Evolutionary conservation across 1,140 invertebrate genomes (phyloP), one percentile per base, ranked within the genome.

Genomic region (Scaptomyza hsui): DNA sequence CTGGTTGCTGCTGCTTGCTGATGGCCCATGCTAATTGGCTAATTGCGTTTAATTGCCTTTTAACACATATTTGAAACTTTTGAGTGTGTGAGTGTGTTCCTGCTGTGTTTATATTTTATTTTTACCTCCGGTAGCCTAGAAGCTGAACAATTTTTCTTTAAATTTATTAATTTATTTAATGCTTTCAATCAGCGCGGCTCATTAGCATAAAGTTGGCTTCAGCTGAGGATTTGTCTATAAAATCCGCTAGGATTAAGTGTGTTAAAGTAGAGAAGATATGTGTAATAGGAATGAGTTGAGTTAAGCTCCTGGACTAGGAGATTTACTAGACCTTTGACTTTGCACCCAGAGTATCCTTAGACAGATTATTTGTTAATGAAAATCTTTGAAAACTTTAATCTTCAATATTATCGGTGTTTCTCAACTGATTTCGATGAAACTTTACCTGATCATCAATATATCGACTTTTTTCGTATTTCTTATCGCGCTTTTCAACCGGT

Each of bases 1-100:
- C 56, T 55, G 47, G 52, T 12, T 35, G 52, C 64, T 72, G 47
- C 32, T 59, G 32, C 12, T 37, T 1, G 51, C 45, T 77, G 81
- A 77, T 86, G 81, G 68, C 77, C 82, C 77, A 86, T 75, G 82
- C 81, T 86, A 86, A 86, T 88, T 86, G 81, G 81, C 71, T 86
- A 86, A 86, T 88, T 88, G 82, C 74, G 71, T 81, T 81, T 88
- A 86, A 86, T 86, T 75, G 75, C 78, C 74, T 82, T 74, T 86
- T 75, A 80, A 72, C 80, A 86, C 64, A 83, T 71, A 75, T 75
- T 67, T 73, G 13, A 13, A 45, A 47, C 26, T n/a, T 37, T 15
- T 49, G 19, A 42, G 21, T 39, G 7, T 24, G 12, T 45, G 10
- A 19, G 37, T 19, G 41, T 12, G 9, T 39, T n/a, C n/a, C n/a